phyloP scores from a whole-genome alignment of 2,888 invertebrate genomes.

The Chalcis sispes region DNA sequence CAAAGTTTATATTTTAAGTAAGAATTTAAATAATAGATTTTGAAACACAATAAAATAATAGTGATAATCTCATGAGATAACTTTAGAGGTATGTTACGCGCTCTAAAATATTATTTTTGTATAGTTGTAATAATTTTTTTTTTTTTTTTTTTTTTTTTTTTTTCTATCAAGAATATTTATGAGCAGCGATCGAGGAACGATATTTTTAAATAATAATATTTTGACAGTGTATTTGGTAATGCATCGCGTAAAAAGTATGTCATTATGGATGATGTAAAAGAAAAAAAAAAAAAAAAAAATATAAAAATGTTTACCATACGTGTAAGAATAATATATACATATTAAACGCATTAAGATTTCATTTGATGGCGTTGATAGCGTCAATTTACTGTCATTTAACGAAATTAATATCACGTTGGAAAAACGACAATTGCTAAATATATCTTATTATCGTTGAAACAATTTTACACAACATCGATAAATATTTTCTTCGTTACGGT shows the following conservation, averaged over 20 bases:
- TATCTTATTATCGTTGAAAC: slow-evolving; percentile 11
- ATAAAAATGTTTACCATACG: slow-evolving; percentile 36
- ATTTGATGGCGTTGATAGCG: slow-evolving; percentile 14
- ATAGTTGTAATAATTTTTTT: slow-evolving; percentile 16
- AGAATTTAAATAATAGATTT: slow-evolving; percentile 16
- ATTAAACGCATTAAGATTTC: slow-evolving; percentile 27
- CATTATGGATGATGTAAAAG: slow-evolving; percentile 42
- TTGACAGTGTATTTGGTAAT: slow-evolving; percentile 19
- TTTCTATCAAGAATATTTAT: slow-evolving; percentile 1
- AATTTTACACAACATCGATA: slow-evolving; percentile 23
- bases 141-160: background rate
- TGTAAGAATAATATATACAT: slow-evolving; percentile 30
- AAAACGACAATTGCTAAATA: background rate
- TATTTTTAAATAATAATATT: slow-evolving; percentile 46
- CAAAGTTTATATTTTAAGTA: slow-evolving; percentile 76
- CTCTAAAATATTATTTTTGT: slow-evolving; percentile 53
- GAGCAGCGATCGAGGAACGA: slow-evolving; percentile 3
- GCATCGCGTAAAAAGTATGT: slow-evolving; percentile 47
- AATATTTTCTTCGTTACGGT: background rate
- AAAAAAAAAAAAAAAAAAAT: slow-evolving; percentile 47
- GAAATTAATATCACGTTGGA: background rate
- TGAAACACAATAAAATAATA: background rate
- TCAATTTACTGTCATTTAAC: no score
- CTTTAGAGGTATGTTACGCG: slow-evolving; percentile 11
- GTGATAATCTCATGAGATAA: slow-evolving; percentile 29